Evolutionary conservation across 1,140 invertebrate genomes (phyloP).

Genomic region (Cataglyphis hispanica): DNA sequence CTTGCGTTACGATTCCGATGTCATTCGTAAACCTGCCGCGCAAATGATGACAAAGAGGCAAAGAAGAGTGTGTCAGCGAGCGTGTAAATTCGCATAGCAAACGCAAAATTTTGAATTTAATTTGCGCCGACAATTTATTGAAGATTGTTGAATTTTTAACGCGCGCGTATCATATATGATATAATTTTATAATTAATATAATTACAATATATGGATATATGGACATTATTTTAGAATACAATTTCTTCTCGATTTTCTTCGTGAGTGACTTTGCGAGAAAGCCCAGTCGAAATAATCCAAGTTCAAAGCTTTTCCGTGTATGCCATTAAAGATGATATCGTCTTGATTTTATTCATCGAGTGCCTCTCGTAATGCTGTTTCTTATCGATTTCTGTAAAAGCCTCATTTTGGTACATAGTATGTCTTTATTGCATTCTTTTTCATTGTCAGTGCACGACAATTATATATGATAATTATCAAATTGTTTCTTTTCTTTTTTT

Average conservation of each 20-base stretch:
- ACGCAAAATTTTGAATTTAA: neutral
- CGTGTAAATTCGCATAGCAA: neutral
- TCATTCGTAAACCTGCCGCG: slow-evolving; percentile 36
- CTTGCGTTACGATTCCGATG: neutral
- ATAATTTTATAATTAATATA: neutral
- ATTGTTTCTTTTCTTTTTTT: neutral
- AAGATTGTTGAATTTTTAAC: neutral
- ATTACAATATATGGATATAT: too few relatives aligned
- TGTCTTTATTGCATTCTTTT: neutral
- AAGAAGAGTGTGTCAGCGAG: neutral
- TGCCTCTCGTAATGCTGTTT: neutral
- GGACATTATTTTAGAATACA: too few relatives aligned
- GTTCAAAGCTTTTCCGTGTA: too few relatives aligned
- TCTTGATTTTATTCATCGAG: too few relatives aligned
- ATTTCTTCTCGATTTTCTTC: too few relatives aligned
- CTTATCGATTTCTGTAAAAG: neutral
- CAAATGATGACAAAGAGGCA: neutral
- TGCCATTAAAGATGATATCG: too few relatives aligned
- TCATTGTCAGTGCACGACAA: neutral
- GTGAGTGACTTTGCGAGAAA: too few relatives aligned
- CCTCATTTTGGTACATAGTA: neutral
- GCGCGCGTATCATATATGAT: neutral
- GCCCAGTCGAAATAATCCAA: too few relatives aligned
- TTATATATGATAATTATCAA: neutral
- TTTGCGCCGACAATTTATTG: neutral